Evolutionary conservation across 2,797 vertebrate species (phyloP), one percentile per base, ranked within the genome.

Genomic region (Neomorphus geoffroyi): DNA sequence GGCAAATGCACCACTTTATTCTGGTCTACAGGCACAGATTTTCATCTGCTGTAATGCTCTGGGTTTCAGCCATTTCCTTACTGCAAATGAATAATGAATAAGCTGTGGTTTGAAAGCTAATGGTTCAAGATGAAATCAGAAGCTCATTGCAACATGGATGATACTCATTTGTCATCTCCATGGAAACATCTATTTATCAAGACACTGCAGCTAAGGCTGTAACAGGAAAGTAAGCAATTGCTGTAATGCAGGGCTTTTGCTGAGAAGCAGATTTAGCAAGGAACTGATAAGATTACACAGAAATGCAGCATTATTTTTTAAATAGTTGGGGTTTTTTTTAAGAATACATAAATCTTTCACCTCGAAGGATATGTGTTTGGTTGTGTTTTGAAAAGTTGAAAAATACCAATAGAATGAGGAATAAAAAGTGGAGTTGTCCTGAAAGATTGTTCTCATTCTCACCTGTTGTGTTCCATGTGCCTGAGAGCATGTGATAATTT

Each of bases 21-120:
- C 23, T 67, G 45, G 54, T 35, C 12, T 26, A 58, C 18, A 28
- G n/a, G 56, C 73, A 71, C 61, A 43, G 61, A 82, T 87, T 93
- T 87, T 53, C 53, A 73, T 96, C 90, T 94, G 71, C 91, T 75
- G 78, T 96, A 94, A 88, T 58, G 88, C 73, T 84, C 93, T 92
- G 93, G 78, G 73, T 79, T 79, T 92, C 96, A 92, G 93, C 96
- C 94, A 95, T 96, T 96, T 97, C 97, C 95, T 97, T 86, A 56
- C 89, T 95, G 92, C 88, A 85, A 58, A 96, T 98, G 96, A 97
- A 98, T 98, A 97, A 98, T 97, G 96, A 97, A 98, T 97, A 97
- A 97, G 91, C 88, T 85, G 91, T 97, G 96, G 94, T 92, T 96
- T 93, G 93, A 92, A 96, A 97, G 96, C 96, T 97, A 96, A 97